These are phyloP conservation scores for Rhinatrema bivittatum DNA, from an alignment of 2,797 vertebrate species.

Conservation along the genomic window DNA sequence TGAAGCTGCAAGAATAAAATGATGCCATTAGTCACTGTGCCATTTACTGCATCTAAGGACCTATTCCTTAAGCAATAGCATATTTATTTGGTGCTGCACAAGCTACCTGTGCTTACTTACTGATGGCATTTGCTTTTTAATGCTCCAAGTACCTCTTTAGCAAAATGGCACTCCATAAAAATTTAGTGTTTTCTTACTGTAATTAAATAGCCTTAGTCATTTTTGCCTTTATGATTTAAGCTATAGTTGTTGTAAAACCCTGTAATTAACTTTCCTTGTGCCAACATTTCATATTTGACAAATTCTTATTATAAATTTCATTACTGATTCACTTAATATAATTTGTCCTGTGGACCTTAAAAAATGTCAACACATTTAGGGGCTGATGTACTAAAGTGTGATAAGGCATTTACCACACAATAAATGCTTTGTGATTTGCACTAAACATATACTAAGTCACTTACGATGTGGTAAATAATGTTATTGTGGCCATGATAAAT, in stretches of 20 bases:
- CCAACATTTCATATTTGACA: slow-evolving; percentile 70
- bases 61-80: slow-evolving; percentile 44
- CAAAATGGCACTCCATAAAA: slow-evolving; percentile 69
- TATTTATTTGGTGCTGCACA: slow-evolving; percentile 56
- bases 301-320: slow-evolving; percentile 74
- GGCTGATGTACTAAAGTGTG: too few species aligned
- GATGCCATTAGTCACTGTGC: slow-evolving; percentile 49
- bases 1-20: slow-evolving; percentile 44
- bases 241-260: slow-evolving; percentile 68
- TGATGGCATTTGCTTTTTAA: slow-evolving; percentile 50
- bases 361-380: slow-evolving; percentile 69
- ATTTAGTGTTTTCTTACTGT: slow-evolving; percentile 65
- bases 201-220: slow-evolving; percentile 66
- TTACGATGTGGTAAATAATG: too few species aligned
- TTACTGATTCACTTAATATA: slow-evolving; percentile 70
- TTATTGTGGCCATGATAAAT: too few species aligned
- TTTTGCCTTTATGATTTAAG: slow-evolving; percentile 71
- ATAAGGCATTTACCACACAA: too few species aligned
- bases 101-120: slow-evolving; percentile 48
- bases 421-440: too few species aligned
- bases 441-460: too few species aligned
- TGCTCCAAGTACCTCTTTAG: slow-evolving; percentile 59
- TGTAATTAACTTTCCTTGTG: slow-evolving; percentile 58
- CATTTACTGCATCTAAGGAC: slow-evolving; percentile 53
- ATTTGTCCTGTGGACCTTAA: slow-evolving; percentile 68